Conservation (phyloP, 2,797 vertebrate genomes). For the Pipistrellus nathusii region DNA sequence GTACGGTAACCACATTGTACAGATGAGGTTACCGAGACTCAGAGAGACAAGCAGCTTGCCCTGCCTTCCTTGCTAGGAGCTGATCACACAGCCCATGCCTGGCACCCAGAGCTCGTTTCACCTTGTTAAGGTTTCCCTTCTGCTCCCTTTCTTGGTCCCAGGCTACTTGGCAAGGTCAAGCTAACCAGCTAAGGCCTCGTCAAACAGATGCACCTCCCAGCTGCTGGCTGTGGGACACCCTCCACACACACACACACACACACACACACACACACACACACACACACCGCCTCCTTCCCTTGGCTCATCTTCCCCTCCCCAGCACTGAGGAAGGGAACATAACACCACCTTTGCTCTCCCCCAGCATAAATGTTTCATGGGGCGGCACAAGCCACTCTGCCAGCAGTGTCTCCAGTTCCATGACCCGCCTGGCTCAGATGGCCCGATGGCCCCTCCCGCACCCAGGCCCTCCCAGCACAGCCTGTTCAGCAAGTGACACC, state of each 20-base stretch:
- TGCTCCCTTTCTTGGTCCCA: not conserved
- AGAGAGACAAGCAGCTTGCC: not conserved
- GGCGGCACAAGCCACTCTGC: slow-evolving; percentile 36
- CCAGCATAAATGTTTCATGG: slow-evolving; percentile 71
- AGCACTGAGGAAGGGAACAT: not conserved
- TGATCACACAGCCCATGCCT: not conserved
- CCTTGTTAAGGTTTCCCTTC: not conserved
- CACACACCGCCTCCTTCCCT: not conserved
- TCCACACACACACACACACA: not conserved
- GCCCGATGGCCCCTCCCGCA: not conserved
- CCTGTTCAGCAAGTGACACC: not conserved
- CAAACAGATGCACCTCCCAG: not conserved
- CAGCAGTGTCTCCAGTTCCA: slow-evolving; percentile 37
- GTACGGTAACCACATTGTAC: no score
- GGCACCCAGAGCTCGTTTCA: not conserved
- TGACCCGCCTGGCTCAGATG: not conserved
- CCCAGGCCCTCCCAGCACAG: not conserved
- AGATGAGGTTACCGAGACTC: not conserved
- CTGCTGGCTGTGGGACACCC: not conserved
- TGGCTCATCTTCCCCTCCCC: not conserved
- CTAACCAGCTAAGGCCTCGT: not conserved
- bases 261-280: no score
- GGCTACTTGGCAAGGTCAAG: not conserved
- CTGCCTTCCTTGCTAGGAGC: not conserved
- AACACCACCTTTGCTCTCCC: not conserved